Evolutionary conservation across 2,797 vertebrate genomes (phyloP).

Genomic region (Sebastiscus tertius): DNA sequence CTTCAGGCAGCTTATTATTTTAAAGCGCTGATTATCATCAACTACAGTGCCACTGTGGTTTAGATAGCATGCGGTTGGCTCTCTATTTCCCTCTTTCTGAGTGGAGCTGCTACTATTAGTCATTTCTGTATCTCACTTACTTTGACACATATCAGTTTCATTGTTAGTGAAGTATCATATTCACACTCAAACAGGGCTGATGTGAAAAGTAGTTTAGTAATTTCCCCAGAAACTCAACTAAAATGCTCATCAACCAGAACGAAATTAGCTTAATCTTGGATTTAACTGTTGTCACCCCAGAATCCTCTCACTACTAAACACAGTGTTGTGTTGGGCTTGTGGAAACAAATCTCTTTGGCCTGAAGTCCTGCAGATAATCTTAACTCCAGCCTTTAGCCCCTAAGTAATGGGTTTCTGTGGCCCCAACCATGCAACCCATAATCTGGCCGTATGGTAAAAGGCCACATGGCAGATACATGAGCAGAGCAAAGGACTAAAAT

Average conservation of each 20-base stretch:
- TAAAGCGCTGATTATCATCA: background rate
- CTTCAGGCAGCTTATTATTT: background rate
- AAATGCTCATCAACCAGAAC: constrained; percentile 37
- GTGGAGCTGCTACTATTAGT: background rate
- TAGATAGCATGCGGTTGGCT: background rate
- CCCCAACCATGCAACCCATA: constrained; percentile 67
- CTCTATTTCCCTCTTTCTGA: background rate
- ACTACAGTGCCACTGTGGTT: background rate
- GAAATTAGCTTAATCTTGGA: constrained; percentile 52
- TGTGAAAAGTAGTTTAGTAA: background rate
- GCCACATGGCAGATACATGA: constrained; percentile 60
- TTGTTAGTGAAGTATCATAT: background rate
- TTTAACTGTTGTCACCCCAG: constrained; percentile 48
- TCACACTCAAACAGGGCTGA: background rate
- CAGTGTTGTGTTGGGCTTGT: constrained; percentile 38
- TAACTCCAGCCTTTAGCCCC: constrained; percentile 60
- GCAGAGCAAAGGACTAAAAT: constrained; percentile 49
- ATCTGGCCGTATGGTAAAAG: constrained; percentile 67
- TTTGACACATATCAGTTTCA: background rate
- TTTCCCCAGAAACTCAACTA: constrained; percentile 18
- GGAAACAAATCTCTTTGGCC: constrained; percentile 61
- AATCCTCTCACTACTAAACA: constrained; percentile 53
- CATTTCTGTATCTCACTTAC: background rate
- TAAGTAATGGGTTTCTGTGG: constrained; percentile 72
- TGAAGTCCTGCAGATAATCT: constrained; percentile 67